Evolutionary conservation across 1,140 invertebrate genomes (phyloP).

Genomic region (Protaetia brevitarsis): DNA sequence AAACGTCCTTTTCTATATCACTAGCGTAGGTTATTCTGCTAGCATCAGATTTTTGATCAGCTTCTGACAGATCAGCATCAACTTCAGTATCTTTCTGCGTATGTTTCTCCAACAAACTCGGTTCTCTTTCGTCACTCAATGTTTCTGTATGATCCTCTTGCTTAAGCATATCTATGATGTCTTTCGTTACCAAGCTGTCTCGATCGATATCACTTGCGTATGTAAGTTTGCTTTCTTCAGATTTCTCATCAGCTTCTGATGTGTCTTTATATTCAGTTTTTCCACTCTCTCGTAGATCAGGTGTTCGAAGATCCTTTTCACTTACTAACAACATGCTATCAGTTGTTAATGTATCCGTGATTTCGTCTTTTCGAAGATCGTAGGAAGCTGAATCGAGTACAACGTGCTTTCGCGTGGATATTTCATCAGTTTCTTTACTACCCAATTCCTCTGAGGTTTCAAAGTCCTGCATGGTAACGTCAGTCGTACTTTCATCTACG

Average conservation of each 20-base stretch:
- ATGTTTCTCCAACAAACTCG: not conserved
- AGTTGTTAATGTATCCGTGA: not conserved
- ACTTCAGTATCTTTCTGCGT: not conserved
- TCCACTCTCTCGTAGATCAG: not conserved
- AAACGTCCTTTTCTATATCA: constrained; percentile 20
- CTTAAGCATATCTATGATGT: constrained; percentile 1
- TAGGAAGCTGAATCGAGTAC: not conserved
- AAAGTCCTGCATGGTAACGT: constrained; percentile 21
- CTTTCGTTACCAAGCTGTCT: constrained; percentile 3
- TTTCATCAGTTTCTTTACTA: constrained; percentile 22
- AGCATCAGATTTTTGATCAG: constrained; percentile 19
- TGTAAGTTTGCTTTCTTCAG: constrained; percentile 19
- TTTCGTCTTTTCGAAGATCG: not conserved
- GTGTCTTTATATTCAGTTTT: not conserved
- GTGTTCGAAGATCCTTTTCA: not conserved
- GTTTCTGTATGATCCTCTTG: not conserved
- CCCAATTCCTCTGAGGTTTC: constrained; percentile 22
- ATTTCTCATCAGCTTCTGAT: constrained; percentile 16
- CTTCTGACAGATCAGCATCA: not conserved
- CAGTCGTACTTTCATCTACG: constrained; percentile 21
- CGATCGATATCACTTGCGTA: constrained; percentile 19
- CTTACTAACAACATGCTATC: not conserved
- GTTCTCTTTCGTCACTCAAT: not conserved
- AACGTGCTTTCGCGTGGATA: not conserved
- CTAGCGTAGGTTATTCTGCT: constrained; percentile 21